These are phyloP conservation scores for Oasisia sp. DNA, from an alignment of 2,888 invertebrate genomes.

Conservation along the genomic window DNA sequence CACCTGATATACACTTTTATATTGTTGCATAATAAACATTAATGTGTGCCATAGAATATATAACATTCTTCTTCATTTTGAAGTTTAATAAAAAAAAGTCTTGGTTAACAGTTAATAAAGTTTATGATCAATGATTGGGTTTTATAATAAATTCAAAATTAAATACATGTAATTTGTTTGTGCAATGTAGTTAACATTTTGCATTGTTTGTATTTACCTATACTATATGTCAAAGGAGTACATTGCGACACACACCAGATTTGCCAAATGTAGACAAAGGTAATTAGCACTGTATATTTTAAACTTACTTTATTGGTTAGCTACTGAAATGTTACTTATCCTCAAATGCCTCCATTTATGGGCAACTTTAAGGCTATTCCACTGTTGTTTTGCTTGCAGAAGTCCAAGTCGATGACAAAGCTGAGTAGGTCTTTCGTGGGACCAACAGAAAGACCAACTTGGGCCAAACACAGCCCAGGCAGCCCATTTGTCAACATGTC, in stretches of 20 bases:
- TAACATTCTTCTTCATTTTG: too few species aligned
- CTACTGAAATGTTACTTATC: background rate
- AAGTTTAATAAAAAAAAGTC: too few species aligned
- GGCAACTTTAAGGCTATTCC: background rate
- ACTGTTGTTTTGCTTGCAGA: slow-evolving; percentile 21
- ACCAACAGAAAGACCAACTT: background rate
- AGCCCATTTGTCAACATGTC: background rate
- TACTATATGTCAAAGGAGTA: too few species aligned
- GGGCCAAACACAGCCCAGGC: background rate
- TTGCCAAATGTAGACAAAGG: too few species aligned
- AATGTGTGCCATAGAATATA: too few species aligned
- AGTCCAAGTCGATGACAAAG: slow-evolving; percentile 26
- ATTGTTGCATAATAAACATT: too few species aligned
- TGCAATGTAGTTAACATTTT: background rate
- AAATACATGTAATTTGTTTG: background rate
- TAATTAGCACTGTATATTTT: too few species aligned
- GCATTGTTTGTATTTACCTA: background rate
- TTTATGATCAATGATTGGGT: slow-evolving; percentile 18
- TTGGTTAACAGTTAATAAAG: background rate
- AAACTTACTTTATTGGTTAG: too few species aligned
- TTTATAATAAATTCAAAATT: slow-evolving; percentile 8
- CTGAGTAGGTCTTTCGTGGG: background rate
- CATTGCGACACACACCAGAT: too few species aligned
- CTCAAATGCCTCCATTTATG: background rate
- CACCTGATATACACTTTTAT: too few species aligned